phyloP scores from a whole-genome alignment of 2,797 vertebrate genomes.

The Danionella dracula region DNA sequence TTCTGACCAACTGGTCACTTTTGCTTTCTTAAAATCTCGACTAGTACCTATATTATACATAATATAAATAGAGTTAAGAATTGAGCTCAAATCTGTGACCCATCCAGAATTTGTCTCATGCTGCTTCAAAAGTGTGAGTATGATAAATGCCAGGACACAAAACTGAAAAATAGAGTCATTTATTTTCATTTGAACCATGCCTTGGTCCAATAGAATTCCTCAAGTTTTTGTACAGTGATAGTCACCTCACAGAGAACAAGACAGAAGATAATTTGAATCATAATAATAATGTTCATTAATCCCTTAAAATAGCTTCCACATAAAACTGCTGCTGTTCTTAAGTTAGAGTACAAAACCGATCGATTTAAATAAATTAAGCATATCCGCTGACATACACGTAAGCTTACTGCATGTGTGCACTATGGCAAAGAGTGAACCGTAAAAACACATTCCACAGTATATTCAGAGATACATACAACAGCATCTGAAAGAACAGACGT shows the following conservation, averaged over 20 bases:
- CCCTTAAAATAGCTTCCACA: slow-evolving; percentile 50
- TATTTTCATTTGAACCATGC: slow-evolving; percentile 66
- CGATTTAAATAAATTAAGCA: slow-evolving; percentile 44
- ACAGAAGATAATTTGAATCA: slow-evolving; percentile 54
- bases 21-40: no score
- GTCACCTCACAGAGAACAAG: slow-evolving; percentile 59
- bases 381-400: slow-evolving; percentile 39
- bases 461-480: slow-evolving; percentile 44
- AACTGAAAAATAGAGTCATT: slow-evolving; percentile 70
- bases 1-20: no score
- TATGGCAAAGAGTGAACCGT: slow-evolving; percentile 52
- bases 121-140: not conserved
- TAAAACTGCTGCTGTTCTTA: slow-evolving; percentile 42
- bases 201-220: slow-evolving; percentile 55
- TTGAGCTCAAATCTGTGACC: no score
- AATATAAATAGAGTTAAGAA: no score
- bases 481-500: slow-evolving; percentile 39
- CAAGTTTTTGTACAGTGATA: slow-evolving; percentile 60
- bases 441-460: slow-evolving; percentile 57
- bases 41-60: no score
- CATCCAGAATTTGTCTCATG: no score
- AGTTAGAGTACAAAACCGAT: slow-evolving; percentile 47
- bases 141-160: not conserved
- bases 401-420: slow-evolving; percentile 36
- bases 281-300: slow-evolving; percentile 36